Evolutionary conservation across 2,113 vertebrate species (phyloP).

Genomic region (Anas platyrhynchos): DNA sequence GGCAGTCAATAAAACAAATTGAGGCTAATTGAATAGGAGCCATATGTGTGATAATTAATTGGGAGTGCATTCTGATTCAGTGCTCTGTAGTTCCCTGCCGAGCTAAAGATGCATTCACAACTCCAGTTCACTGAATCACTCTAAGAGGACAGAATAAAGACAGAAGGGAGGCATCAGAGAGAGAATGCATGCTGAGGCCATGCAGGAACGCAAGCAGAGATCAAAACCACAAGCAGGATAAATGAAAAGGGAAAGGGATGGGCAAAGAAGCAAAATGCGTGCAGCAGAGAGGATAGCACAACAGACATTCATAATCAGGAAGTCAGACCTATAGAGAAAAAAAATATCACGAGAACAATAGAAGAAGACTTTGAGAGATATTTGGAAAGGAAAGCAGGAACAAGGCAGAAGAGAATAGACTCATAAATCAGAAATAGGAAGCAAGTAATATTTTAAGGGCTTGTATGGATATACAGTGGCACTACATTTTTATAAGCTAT

Average conservation of each 20-base stretch:
- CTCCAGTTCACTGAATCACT: slow-evolving; percentile 53
- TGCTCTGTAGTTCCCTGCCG: slow-evolving; percentile 35
- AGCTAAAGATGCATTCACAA: slow-evolving; percentile 44
- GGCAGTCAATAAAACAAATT: slow-evolving; percentile 59
- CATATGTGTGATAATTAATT: slow-evolving; percentile 67
- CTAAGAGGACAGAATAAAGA: slow-evolving; percentile 33
- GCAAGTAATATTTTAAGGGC: not conserved
- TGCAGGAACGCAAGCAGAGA: slow-evolving; percentile 25
- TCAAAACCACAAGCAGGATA: not conserved
- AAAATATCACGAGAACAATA: not conserved
- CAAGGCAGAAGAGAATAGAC: not conserved
- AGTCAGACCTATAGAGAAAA: not conserved
- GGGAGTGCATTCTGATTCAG: slow-evolving; percentile 44
- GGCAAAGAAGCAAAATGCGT: not conserved
- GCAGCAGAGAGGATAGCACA: not conserved
- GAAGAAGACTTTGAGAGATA: not conserved
- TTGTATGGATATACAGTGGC: not conserved
- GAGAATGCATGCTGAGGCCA: slow-evolving; percentile 16
- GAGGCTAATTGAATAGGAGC: slow-evolving; percentile 63
- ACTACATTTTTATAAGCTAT: not conserved
- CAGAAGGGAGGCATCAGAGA: slow-evolving; percentile 44
- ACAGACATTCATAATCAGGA: not conserved
- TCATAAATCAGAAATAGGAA: not conserved
- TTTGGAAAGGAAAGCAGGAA: not conserved
- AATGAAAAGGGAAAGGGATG: slow-evolving; percentile 3